Conservation (phyloP, 2,888 invertebrate species). For the Rhingia campestris region DNA sequence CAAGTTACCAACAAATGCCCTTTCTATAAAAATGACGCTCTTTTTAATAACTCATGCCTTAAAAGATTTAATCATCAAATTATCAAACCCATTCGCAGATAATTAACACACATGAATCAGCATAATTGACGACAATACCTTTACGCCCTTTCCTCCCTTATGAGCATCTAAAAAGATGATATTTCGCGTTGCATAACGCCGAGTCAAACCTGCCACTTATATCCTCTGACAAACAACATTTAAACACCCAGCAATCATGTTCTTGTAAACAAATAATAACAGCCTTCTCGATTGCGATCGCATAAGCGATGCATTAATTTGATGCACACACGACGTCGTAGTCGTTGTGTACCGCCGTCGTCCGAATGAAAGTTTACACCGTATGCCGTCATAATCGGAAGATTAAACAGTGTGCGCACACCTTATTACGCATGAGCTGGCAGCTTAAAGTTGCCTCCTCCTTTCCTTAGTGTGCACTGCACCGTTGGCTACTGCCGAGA, state of each 20-base stretch:
- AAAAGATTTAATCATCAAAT: no score
- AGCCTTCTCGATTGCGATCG: slow-evolving; percentile 9
- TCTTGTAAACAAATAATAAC: slow-evolving; percentile 49
- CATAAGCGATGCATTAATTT: background rate
- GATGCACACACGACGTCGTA: slow-evolving; percentile 8
- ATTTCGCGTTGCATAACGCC: no score
- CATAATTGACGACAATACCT: no score
- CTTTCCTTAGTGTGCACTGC: background rate
- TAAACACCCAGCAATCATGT: slow-evolving; percentile 30
- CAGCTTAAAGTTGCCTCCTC: slow-evolving; percentile 38
- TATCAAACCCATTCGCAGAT: no score
- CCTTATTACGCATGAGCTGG: slow-evolving; percentile 69
- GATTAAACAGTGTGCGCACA: slow-evolving; percentile 69
- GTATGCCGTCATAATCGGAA: slow-evolving; percentile 60
- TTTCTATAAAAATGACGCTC: no score
- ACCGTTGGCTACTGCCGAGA: slow-evolving; percentile 10
- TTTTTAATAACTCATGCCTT: no score
- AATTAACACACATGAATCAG: no score
- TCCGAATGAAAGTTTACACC: slow-evolving; percentile 52
- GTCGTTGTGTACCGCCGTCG: background rate
- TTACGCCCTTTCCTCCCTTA: no score
- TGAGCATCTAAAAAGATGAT: no score
- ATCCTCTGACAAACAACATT: background rate
- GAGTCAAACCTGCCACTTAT: slow-evolving; percentile 25
- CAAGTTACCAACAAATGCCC: no score